phyloP scores from a whole-genome alignment of 2,797 vertebrate genomes.

The Pogonophryne albipinna region DNA sequence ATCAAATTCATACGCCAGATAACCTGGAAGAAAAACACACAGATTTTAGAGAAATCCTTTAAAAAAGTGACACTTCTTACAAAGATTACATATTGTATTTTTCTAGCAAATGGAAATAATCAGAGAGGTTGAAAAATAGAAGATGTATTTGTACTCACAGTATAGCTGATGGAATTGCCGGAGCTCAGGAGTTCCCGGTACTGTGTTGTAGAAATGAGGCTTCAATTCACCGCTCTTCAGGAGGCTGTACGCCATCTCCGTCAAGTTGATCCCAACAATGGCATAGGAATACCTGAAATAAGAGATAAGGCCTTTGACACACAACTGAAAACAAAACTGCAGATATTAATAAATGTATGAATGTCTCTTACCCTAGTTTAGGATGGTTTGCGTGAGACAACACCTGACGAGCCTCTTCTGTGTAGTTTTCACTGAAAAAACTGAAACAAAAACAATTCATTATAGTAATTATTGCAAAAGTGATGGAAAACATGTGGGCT shows the following conservation, averaged over 20 bases:
- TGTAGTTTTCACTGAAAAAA: constrained; percentile 96
- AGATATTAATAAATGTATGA: not conserved
- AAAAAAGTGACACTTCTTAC: not conserved
- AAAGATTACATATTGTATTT: not conserved
- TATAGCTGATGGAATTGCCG: constrained; percentile 95
- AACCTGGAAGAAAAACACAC: constrained; percentile 84
- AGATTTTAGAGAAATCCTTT: not conserved
- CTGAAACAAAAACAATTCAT: constrained; percentile 73
- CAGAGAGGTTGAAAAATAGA: not conserved
- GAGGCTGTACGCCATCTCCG: constrained; percentile 98
- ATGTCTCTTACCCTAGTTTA: constrained; percentile 90
- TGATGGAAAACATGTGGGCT: no score
- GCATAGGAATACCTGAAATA: constrained; percentile 95
- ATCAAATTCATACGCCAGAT: constrained; percentile 96
- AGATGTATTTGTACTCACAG: constrained; percentile 86
- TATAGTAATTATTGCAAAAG: not conserved
- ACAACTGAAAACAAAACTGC: not conserved
- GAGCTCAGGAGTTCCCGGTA: constrained; percentile 87
- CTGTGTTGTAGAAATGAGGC: constrained; percentile 92
- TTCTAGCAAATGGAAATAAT: not conserved
- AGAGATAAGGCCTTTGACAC: not conserved
- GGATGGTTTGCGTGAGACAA: constrained; percentile 95
- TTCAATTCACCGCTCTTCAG: constrained; percentile 92
- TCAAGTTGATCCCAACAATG: constrained; percentile 98
- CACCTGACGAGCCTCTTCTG: constrained; percentile 90